Evolutionary conservation across 2,888 invertebrate genomes (phyloP).

Genomic region (Lasioglossum malachurum): DNA sequence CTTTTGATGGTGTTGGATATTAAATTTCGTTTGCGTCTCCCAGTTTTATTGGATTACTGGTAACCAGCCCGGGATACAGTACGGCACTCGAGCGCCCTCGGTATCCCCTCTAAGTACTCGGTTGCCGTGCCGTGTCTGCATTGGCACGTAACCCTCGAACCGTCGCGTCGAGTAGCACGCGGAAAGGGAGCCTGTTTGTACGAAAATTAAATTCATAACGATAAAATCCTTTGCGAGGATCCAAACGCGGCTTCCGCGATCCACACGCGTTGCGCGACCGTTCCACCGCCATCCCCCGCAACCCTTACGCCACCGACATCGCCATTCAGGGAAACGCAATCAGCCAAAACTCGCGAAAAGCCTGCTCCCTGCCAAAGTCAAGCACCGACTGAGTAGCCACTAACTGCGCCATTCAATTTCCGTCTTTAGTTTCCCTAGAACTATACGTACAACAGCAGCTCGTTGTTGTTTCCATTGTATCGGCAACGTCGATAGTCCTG

Average conservation of each 20-base stretch:
- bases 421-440: conserved; percentile 5
- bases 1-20: conserved; percentile 84
- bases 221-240: conserved; percentile 79
- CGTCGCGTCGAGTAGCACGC: conserved; percentile 69
- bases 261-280: conserved; percentile 10
- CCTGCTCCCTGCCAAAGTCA: conserved; percentile 42
- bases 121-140: conserved; percentile 68
- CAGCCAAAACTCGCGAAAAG: conserved; percentile 59
- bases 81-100: conserved; percentile 69
- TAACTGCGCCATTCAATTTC: conserved; percentile 51
- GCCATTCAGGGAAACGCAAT: conserved; percentile 64
- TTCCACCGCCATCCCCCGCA: not conserved
- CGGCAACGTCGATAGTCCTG: not conserved
- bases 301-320: conserved; percentile 8
- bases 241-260: conserved; percentile 30
- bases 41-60: conserved; percentile 83
- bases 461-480: not conserved
- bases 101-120: conserved; percentile 76
- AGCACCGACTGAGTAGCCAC: conserved; percentile 69
- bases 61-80: conserved; percentile 76
- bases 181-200: conserved; percentile 76
- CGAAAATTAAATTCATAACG: conserved; percentile 83
- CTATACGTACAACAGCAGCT: not conserved
- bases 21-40: conserved; percentile 82
- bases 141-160: conserved; percentile 78